These are phyloP conservation scores for Heliconius aoede DNA, from an alignment of 2,888 invertebrate species.

Conservation along the genomic window DNA sequence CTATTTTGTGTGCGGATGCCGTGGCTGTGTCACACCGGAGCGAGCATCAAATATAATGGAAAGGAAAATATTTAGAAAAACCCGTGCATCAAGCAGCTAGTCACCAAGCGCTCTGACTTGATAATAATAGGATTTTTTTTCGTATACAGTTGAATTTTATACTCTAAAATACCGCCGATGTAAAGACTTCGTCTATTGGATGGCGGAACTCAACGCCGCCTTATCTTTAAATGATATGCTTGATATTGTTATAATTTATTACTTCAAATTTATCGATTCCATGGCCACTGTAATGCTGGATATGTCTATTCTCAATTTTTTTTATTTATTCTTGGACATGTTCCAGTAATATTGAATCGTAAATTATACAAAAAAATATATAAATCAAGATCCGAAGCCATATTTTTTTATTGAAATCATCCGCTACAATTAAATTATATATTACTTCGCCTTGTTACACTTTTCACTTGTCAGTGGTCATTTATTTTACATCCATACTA, in stretches of 20 bases:
- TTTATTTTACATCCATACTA: background rate
- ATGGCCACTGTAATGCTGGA: background rate
- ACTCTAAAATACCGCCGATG: background rate
- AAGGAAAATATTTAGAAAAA: background rate
- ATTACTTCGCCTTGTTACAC: background rate
- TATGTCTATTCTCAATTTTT: constrained; percentile 4
- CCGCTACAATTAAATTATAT: constrained; percentile 7
- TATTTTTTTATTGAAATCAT: constrained; percentile 10
- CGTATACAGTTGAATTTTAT: too few relatives aligned
- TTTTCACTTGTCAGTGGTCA: constrained; percentile 2
- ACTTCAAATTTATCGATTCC: background rate
- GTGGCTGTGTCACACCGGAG: constrained; percentile 7
- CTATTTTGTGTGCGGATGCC: constrained; percentile 13
- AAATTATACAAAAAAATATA: background rate
- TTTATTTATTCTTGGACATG: background rate
- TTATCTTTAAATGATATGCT: background rate
- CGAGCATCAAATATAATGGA: background rate
- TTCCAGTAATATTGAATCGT: constrained; percentile 1
- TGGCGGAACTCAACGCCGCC: background rate
- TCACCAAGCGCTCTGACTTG: background rate
- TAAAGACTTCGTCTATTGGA: background rate
- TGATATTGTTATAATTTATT: constrained; percentile 5
- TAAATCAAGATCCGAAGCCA: constrained; percentile 13
- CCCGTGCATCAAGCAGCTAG: too few relatives aligned
- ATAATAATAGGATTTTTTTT: too few relatives aligned